Conservation (phyloP, 2,113 vertebrate genomes). For the Oenanthe oenanthe region DNA sequence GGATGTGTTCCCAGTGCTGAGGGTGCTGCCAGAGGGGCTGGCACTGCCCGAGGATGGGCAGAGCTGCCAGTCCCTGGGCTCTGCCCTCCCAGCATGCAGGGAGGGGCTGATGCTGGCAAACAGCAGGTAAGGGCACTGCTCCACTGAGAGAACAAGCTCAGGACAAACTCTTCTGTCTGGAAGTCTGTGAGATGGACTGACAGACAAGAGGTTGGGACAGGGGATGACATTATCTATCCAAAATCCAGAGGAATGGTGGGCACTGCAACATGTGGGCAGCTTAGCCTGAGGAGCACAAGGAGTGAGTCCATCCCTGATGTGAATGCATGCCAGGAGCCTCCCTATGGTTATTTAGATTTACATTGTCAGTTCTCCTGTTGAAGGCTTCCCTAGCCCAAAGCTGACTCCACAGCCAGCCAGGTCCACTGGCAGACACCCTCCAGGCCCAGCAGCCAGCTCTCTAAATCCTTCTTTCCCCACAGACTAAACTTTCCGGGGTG, state of each 20-base stretch:
- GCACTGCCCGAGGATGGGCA: background rate
- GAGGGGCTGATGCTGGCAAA: fast-evolving
- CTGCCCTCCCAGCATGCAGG: background rate
- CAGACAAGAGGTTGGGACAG: fast-evolving
- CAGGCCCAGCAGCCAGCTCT: slow-evolving; percentile 2
- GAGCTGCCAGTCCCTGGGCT: background rate
- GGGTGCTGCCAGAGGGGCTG: background rate
- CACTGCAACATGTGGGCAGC: background rate
- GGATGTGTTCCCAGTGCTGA: fast-evolving
- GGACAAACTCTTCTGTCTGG: background rate
- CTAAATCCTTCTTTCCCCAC: slow-evolving; percentile 68
- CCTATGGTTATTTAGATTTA: background rate
- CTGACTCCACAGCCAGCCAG: background rate
- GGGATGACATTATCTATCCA: background rate
- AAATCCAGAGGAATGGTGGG: background rate
- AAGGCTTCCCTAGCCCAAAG: background rate
- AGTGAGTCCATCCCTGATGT: background rate
- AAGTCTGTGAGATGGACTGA: background rate
- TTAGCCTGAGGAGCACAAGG: fast-evolving
- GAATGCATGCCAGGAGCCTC: fast-evolving
- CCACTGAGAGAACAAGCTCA: background rate
- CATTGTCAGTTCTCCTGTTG: background rate
- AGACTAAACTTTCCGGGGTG: slow-evolving; percentile 67
- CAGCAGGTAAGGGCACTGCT: background rate
- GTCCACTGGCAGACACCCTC: slow-evolving; percentile 35